Percentiles rank a stretch among this genome's conserved stretches.
These are phyloP conservation scores for Xyliphius kryptos DNA, from an alignment of 2,113 vertebrate genomes.

Conservation along the genomic window DNA sequence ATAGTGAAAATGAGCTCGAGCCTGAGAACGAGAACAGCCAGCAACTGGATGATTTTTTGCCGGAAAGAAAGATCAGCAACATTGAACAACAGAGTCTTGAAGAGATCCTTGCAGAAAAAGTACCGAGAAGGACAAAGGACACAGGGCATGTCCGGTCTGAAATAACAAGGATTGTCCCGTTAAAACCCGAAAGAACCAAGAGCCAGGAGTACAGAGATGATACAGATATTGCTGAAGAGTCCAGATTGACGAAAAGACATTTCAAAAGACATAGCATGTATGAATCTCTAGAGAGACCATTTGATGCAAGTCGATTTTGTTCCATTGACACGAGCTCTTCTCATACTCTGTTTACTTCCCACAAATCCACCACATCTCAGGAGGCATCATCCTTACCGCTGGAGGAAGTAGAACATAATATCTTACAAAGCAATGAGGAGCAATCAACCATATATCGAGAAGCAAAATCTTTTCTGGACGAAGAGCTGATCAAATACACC, in stretches of 20 bases:
- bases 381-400: neutral
- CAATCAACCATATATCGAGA: no score
- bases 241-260: constrained; percentile 32
- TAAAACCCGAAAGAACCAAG: constrained; percentile 65
- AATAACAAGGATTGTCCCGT: constrained; percentile 66
- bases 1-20: constrained; percentile 16
- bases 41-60: constrained; percentile 14
- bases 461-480: constrained; percentile 35
- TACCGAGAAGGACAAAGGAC: constrained; percentile 53
- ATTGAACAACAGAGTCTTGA: constrained; percentile 25
- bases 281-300: constrained; percentile 55
- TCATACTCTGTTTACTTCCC: constrained; percentile 9
- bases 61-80: constrained; percentile 32
- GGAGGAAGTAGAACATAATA: constrained; percentile 4
- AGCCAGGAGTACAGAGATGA: constrained; percentile 59
- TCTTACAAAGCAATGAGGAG: constrained; percentile 20
- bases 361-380: constrained; percentile 18
- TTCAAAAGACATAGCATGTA: constrained; percentile 61
- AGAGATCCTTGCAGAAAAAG: constrained; percentile 46
- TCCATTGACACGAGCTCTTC: constrained; percentile 44
- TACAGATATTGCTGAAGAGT: constrained; percentile 48
- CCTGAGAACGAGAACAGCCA: constrained; percentile 5
- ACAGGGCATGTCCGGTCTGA: constrained; percentile 58
- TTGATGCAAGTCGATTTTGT: constrained; percentile 55
- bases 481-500: constrained; percentile 13